Evolutionary conservation across 2,888 invertebrate species (phyloP).

Genomic region (Prosapia bicincta): DNA sequence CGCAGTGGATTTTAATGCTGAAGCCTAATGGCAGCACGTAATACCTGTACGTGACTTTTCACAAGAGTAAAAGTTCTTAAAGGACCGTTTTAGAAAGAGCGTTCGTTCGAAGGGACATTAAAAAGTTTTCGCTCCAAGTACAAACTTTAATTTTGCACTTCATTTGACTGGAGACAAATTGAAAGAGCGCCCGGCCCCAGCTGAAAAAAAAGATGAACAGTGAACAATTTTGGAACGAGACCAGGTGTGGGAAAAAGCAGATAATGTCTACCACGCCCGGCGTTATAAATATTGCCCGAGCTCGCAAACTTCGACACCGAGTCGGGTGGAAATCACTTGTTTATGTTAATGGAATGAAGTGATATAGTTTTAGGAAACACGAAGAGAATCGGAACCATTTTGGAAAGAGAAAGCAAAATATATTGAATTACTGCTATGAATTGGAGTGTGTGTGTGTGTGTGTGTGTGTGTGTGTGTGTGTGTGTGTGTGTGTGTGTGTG

Average conservation of each 20-base stretch:
- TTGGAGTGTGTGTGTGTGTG: no score
- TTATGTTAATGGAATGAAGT: no score
- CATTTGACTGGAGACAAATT: slow-evolving; percentile 2
- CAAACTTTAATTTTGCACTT: background rate
- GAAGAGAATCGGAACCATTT: no score
- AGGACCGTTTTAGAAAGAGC: background rate
- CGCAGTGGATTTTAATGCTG: background rate
- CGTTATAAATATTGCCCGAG: background rate
- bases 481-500: no score
- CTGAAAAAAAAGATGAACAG: background rate
- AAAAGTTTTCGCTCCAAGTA: background rate
- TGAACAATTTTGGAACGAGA: background rate
- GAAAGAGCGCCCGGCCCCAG: background rate
- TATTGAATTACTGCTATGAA: no score
- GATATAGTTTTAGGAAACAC: no score
- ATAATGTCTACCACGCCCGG: background rate
- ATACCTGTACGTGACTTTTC: background rate
- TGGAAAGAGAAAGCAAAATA: no score
- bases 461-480: no score
- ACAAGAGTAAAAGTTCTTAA: background rate
- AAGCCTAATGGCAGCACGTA: background rate
- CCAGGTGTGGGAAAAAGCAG: background rate
- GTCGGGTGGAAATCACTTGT: no score
- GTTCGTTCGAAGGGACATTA: background rate
- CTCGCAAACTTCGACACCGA: no score